phyloP scores from a whole-genome alignment of 1,140 invertebrate genomes.

The Triops longicaudatus region DNA sequence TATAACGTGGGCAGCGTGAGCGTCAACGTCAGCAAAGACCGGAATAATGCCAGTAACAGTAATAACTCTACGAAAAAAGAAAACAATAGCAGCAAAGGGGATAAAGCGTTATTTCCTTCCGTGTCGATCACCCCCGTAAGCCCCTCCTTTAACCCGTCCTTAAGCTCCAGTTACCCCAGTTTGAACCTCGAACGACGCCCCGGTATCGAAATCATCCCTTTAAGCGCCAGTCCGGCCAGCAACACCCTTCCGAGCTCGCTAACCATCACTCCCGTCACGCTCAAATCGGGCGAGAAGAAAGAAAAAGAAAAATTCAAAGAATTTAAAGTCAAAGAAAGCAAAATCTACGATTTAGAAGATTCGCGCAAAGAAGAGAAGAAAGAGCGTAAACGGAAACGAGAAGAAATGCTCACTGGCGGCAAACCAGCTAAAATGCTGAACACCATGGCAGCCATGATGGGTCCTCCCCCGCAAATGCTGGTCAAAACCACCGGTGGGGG shows the following conservation, averaged over 20 bases:
- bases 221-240: conserved; percentile 50
- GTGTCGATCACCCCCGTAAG: conserved; percentile 70
- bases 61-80: background rate
- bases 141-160: conserved; percentile 38
- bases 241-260: conserved; percentile 59
- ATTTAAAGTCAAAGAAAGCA: conserved; percentile 25
- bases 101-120: conserved; percentile 51
- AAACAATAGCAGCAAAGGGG: background rate
- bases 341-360: conserved; percentile 42
- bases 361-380: conserved; percentile 37
- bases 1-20: background rate
- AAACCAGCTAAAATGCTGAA: conserved; percentile 31
- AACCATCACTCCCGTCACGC: conserved; percentile 65
- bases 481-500: background rate
- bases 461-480: conserved; percentile 48
- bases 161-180: conserved; percentile 53
- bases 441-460: conserved; percentile 50
- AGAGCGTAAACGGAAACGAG: conserved; percentile 41
- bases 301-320: conserved; percentile 28
- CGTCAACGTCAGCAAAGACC: background rate
- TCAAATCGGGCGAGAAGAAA: conserved; percentile 38
- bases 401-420: conserved; percentile 40
- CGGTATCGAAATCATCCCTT: conserved; percentile 71
- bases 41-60: background rate
- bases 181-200: conserved; percentile 56